These are phyloP conservation scores for Cavia aperea DNA, from an alignment of 2,113 vertebrate genomes.

Conservation along the genomic window DNA sequence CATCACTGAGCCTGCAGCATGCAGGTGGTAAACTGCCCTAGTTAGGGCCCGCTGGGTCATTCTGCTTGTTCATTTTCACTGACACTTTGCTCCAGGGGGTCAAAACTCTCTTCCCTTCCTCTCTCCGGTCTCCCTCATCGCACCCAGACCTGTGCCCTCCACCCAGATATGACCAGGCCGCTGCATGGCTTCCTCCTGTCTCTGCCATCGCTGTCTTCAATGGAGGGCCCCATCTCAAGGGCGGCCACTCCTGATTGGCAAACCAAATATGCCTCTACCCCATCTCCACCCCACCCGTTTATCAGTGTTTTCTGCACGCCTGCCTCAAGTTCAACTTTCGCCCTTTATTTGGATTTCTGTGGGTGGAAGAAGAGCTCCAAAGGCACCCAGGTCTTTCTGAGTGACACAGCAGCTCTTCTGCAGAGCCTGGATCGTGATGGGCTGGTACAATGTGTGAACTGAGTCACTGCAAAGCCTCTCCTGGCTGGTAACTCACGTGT, in stretches of 20 bases:
- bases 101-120: background rate
- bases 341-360: background rate
- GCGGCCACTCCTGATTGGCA: background rate
- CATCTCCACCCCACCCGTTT: background rate
- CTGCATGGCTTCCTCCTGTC: background rate
- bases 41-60: background rate
- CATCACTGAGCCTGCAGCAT: background rate
- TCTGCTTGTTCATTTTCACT: background rate
- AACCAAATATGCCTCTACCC: background rate
- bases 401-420: background rate
- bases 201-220: background rate
- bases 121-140: accelerated
- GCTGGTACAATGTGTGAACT: background rate
- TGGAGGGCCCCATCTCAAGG: background rate
- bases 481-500: background rate
- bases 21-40: no score
- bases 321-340: background rate
- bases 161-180: no score
- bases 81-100: background rate
- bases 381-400: background rate
- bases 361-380: background rate
- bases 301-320: background rate
- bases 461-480: background rate
- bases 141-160: background rate
- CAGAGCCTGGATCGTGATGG: background rate